Conservation (phyloP, 2,113 vertebrate species). For the Oncorhynchus gorbuscha region DNA sequence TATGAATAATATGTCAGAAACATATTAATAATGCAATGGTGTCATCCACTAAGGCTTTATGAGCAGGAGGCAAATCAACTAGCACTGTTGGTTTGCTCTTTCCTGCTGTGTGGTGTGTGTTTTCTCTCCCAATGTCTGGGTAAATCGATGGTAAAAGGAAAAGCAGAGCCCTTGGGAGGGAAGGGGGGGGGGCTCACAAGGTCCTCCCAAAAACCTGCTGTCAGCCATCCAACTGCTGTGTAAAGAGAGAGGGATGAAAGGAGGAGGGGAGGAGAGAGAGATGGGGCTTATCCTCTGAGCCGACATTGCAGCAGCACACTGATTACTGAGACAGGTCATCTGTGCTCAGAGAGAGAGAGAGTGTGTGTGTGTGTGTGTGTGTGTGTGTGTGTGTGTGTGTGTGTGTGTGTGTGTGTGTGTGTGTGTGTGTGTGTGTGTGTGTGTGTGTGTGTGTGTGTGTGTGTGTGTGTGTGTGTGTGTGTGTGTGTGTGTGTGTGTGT, state of each 20-base stretch:
- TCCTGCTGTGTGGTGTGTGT: background rate
- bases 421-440: slow-evolving; percentile 1
- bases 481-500: background rate
- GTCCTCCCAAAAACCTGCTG: background rate
- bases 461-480: background rate
- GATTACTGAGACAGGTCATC: slow-evolving; percentile 8
- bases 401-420: slow-evolving; percentile 1
- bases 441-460: background rate
- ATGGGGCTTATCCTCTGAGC: slow-evolving; percentile 9
- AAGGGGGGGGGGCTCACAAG: background rate
- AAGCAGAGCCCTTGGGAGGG: no score
- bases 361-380: background rate
- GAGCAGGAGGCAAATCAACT: no score
- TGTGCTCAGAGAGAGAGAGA: background rate
- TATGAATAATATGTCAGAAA: slow-evolving; percentile 4
- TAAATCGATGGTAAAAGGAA: background rate
- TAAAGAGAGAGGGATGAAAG: background rate
- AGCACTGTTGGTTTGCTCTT: slow-evolving; percentile 11
- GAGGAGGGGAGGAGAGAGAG: background rate
- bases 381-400: background rate
- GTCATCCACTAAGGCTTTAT: no score
- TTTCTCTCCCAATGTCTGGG: background rate
- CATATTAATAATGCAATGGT: slow-evolving; percentile 43
- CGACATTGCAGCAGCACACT: background rate
- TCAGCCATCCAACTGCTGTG: slow-evolving; percentile 9